Evolutionary conservation across 2,113 vertebrate genomes (phyloP).

Genomic region (Protomyctophum bolini): DNA sequence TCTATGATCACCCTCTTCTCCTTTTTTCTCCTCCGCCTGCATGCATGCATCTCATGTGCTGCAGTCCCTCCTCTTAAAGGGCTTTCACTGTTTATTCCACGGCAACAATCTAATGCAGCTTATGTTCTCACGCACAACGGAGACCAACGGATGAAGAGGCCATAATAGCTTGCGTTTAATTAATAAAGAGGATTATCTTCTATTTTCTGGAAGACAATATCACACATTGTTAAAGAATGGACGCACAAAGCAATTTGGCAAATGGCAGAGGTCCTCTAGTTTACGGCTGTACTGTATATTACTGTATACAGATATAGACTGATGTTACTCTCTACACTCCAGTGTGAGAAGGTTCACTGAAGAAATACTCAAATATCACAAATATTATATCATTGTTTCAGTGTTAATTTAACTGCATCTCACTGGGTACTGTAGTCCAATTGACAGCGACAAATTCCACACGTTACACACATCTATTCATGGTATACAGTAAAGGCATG

Average conservation of each 20-base stretch:
- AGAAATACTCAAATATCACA: constrained; percentile 10
- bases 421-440: too few relatives aligned
- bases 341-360: not conserved
- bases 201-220: constrained; percentile 44
- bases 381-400: constrained; percentile 22
- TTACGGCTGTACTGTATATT: not conserved
- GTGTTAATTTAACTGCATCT: too few relatives aligned
- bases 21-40: constrained; percentile 48
- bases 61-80: constrained; percentile 75
- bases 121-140: constrained; percentile 24
- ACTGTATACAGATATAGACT: too few relatives aligned
- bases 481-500: constrained; percentile 10
- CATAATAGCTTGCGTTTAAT: constrained; percentile 38
- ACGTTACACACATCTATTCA: too few relatives aligned
- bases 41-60: constrained; percentile 44
- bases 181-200: constrained; percentile 42
- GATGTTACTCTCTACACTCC: not conserved
- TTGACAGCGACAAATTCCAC: too few relatives aligned
- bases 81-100: constrained; percentile 65
- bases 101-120: constrained; percentile 30
- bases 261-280: constrained; percentile 12
- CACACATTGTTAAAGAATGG: not conserved
- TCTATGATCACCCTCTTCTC: constrained; percentile 39
- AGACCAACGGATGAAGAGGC: constrained; percentile 55
- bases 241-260: constrained; percentile 27